Percentiles rank a stretch among this genome's conserved stretches.
These are phyloP conservation scores for Sander lucioperca DNA, from an alignment of 2,113 vertebrate genomes.

Conservation along the genomic window DNA sequence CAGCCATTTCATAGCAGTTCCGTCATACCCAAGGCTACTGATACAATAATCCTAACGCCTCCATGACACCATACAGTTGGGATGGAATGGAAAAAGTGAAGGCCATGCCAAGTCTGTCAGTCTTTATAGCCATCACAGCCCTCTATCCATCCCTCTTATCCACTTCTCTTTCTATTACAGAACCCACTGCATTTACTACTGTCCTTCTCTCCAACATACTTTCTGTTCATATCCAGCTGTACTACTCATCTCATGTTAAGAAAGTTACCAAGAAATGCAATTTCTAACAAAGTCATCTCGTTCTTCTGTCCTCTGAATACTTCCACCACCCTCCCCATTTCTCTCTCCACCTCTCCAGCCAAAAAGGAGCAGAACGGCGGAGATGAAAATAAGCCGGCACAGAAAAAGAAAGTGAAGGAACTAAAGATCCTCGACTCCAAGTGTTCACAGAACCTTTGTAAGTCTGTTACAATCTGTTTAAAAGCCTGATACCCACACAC, in stretches of 20 bases:
- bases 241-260: background rate
- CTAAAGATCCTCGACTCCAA: slow-evolving; percentile 88
- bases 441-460: slow-evolving; percentile 89
- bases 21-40: slow-evolving; percentile 33
- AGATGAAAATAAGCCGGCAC: slow-evolving; percentile 86
- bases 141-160: slow-evolving; percentile 14
- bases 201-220: background rate
- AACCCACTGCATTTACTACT: background rate
- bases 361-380: slow-evolving; percentile 88
- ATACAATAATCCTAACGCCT: slow-evolving; percentile 58
- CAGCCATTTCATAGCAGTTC: slow-evolving; percentile 45
- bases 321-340: background rate
- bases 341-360: slow-evolving; percentile 66
- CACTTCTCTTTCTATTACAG: slow-evolving; percentile 8
- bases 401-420: slow-evolving; percentile 93
- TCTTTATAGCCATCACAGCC: slow-evolving; percentile 49
- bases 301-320: slow-evolving; percentile 16
- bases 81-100: slow-evolving; percentile 41
- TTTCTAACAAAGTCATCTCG: slow-evolving; percentile 8
- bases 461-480: slow-evolving; percentile 63
- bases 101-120: slow-evolving; percentile 43
- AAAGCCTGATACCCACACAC: background rate
- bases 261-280: background rate
- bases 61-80: slow-evolving; percentile 54
- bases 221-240: background rate